Conservation (phyloP, 2,113 vertebrate species). For the Pachycephala philippinensis region DNA sequence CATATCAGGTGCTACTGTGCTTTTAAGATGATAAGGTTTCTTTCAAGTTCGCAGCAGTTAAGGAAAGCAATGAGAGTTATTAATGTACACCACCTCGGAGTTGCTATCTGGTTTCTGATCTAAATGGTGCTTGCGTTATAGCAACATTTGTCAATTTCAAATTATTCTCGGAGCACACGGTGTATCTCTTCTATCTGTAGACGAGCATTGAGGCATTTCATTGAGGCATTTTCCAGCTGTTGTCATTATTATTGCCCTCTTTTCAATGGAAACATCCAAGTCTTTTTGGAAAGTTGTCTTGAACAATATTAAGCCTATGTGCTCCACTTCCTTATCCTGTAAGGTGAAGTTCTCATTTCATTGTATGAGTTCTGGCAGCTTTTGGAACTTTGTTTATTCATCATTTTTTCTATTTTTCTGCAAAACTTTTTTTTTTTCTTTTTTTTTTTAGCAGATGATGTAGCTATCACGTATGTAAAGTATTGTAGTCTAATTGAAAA, state of each 20-base stretch:
- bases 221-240: background rate
- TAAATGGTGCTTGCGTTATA: background rate
- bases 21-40: constrained; percentile 29
- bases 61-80: constrained; percentile 4
- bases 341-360: background rate
- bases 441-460: background rate
- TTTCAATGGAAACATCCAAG: background rate
- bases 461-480: background rate
- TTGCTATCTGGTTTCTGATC: constrained; percentile 35
- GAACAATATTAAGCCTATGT: background rate
- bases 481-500: background rate
- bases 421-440: background rate
- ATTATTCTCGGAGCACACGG: background rate
- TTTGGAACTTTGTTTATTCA: background rate
- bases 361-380: background rate
- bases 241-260: background rate
- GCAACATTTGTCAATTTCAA: constrained; percentile 44
- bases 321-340: background rate
- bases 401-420: background rate
- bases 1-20: background rate
- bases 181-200: constrained; percentile 2
- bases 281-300: background rate
- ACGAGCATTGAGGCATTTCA: background rate
- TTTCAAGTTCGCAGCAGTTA: constrained; percentile 12
- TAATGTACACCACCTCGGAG: background rate